Base-by-base conservation (phyloP, 1,140 invertebrate species). In the Aphaenogaster ashmeadi region DNA sequence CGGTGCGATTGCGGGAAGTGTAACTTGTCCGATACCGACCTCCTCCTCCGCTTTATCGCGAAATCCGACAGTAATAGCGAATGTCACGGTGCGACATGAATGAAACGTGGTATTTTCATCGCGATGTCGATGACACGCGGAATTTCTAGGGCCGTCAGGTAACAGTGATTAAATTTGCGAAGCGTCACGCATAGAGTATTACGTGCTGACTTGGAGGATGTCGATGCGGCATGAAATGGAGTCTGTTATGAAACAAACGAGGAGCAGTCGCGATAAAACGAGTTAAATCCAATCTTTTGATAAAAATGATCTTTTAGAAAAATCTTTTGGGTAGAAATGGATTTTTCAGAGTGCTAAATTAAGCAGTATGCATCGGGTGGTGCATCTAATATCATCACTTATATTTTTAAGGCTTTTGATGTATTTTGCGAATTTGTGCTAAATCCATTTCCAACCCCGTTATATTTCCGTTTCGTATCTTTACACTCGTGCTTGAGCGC, bases 41-140 rank as follows among this genome's bases (percentile, higher is more conserved):
- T 27, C 33, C 36, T 44, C 58, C 77, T 13, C 72, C 36, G 1
- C 50, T 8, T 9, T 13, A 6, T 33, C 69, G 21, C 41, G 54
- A 69, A 18, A 47, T 58, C 79, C 67, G 41, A 41, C 69, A n/a
- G 36, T 50, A 71, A 52, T 67, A 27, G 41, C 41, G 56, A 62
- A 75, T 50, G 36, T 44, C 80, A 21, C 67, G 54, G 62, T 18
- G 41, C 52, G 58, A 74, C 54, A 15, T 60, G 67, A 84, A 84
- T 60, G 80, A 54, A 84, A 84, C 80, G 56, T 60, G 80, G 15
- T 47, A 50, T 75, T 74, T 75, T 84, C 69, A 47, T 27, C 54
- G 54, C 64, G 64, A 56, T 47, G 66, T 7, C 54, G 80, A 75
- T 54, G 67, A 80, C 75, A 38, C 58, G 58, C 41, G 58, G 58